These are phyloP conservation scores for Antechinus flavipes DNA, from an alignment of 2,113 vertebrate genomes.

Conservation along the genomic window DNA sequence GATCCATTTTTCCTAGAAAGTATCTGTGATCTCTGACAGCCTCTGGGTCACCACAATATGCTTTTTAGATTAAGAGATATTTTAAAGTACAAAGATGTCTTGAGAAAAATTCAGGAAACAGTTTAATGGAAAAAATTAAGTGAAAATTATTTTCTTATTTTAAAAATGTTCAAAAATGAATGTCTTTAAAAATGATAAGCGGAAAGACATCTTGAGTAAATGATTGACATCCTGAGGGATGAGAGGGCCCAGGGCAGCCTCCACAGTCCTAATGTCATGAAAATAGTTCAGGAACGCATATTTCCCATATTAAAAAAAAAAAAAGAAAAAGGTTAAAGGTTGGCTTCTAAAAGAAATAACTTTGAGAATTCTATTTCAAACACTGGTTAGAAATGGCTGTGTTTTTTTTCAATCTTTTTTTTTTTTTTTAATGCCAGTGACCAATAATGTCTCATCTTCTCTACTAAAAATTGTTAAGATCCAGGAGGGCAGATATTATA, in stretches of 20 bases:
- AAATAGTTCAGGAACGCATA: slow-evolving; percentile 13
- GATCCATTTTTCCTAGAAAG: slow-evolving; percentile 23
- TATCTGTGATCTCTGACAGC: slow-evolving; percentile 41
- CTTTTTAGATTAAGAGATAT: slow-evolving; percentile 32
- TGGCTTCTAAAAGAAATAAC: slow-evolving; percentile 32
- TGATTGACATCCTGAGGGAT: slow-evolving; percentile 10
- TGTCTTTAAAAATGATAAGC: background rate
- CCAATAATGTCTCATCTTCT: background rate
- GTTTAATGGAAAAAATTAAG: slow-evolving; percentile 34
- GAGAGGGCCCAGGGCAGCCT: background rate
- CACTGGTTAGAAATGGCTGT: no score
- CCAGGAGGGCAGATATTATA: slow-evolving; percentile 4
- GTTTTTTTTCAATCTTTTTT: background rate
- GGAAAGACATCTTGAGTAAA: background rate
- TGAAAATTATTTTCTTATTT: slow-evolving; percentile 53
- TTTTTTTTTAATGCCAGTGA: background rate
- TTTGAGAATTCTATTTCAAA: background rate
- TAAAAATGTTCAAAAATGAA: background rate
- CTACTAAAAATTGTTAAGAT: background rate
- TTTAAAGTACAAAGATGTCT: slow-evolving; percentile 25
- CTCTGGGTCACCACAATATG: slow-evolving; percentile 25
- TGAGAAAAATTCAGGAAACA: background rate
- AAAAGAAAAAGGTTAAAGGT: background rate
- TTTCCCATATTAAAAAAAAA: background rate
- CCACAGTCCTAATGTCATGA: slow-evolving; percentile 2